Conservation (phyloP, 2,113 vertebrate species). For the Limnothrissa miodon region DNA sequence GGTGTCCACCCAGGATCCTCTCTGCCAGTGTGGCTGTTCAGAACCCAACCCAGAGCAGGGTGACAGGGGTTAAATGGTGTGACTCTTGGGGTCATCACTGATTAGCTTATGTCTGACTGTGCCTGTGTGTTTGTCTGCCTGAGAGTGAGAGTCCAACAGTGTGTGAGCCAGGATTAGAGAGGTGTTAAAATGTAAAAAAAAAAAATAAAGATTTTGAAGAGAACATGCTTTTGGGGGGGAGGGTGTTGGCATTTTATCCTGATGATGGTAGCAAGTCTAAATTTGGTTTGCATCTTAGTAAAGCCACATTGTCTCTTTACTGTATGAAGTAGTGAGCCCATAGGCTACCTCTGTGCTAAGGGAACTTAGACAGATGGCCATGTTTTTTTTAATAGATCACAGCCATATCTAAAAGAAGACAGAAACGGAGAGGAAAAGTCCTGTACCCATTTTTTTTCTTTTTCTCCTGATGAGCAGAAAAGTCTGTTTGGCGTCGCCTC, state of each 20-base stretch:
- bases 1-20: neutral
- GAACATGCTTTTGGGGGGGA: neutral
- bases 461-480: neutral
- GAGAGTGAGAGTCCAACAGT: neutral
- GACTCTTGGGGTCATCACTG: conserved; percentile 60
- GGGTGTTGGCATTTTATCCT: conserved; percentile 1
- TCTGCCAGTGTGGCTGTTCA: neutral
- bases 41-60: neutral
- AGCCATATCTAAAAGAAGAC: conserved; percentile 51
- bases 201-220: neutral
- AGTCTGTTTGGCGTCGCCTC: conserved; percentile 14
- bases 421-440: conserved; percentile 38
- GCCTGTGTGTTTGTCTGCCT: neutral
- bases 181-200: neutral
- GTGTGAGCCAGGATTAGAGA: conserved; percentile 14
- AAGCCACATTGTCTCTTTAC: conserved; percentile 60
- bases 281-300: conserved; percentile 46
- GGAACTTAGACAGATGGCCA: conserved; percentile 74
- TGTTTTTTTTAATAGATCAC: conserved; percentile 73
- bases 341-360: conserved; percentile 70
- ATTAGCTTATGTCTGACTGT: conserved; percentile 57
- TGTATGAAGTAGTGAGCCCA: conserved; percentile 67
- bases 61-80: conserved; percentile 62
- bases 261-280: conserved; percentile 1
- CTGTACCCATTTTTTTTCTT: neutral